Evolutionary conservation across 1,140 invertebrate species (phyloP), one percentile per base, ranked within the genome.

Genomic region (Cyclina sinensis): DNA sequence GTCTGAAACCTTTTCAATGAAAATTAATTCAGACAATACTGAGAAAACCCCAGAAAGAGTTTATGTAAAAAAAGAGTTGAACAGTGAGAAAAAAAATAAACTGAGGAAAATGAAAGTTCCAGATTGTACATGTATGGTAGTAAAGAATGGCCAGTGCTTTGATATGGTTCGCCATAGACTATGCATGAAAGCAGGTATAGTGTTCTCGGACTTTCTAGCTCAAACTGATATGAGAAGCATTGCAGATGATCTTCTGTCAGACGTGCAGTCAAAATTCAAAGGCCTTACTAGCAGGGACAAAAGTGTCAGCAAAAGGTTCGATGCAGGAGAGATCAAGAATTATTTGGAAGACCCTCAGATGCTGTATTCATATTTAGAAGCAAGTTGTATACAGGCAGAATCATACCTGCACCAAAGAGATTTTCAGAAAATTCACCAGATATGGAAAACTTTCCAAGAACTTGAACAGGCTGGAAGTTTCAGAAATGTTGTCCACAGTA

Each of bases 401-500:
- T 37, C 54, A 14, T 70, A 80, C 48, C 59, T 87, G 16, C n/a
- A 68, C 12, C 39, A 80, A 54, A 87, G 43, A 54, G 76, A 87
- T 5, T 87, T 68, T 35, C 16, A 70, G 30, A 54, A 68, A 39
- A 62, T 87, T 35, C 73, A 87, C 21, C 35, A 65, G 5, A 37
- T 87, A 16, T 87, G 76, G 57, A 65, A 79, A 62, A 62, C n/a
- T 7, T 68, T 80, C 14, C 51, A 76, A 18, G 24, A 70, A 1
- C 46, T 87, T 24, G 85, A 87, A 51, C n/a, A 79, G 32, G 14
- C 59, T n/a, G 85, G 85, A 35, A 21, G 21, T 5, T 51, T 87
- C 39, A 87, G 68, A 37, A 87, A 78, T 65, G 74, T 87, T 30
- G 27, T 87, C 18, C 85, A 87, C 46, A 78, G 85, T 11, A 87